Evolutionary conservation across 1,140 invertebrate genomes (phyloP), one percentile per base, ranked within the genome.

Genomic region (Onthophagus taurus): DNA sequence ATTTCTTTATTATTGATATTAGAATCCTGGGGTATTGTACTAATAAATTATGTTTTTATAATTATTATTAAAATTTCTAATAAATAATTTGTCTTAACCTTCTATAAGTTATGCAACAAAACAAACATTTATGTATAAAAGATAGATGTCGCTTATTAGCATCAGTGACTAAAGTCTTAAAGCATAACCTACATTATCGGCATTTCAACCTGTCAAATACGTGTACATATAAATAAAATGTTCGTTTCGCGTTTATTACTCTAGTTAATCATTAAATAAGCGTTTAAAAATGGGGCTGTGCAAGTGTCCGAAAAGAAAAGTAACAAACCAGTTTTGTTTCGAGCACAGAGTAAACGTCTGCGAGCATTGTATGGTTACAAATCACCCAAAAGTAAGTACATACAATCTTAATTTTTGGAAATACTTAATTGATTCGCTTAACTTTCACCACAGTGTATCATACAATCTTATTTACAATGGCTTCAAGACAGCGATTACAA

Each of bases 281-380:
- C 42, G 11, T 11, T 7, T 5, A 26, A 69, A 53, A 49, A 97
- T 98, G 94, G 94, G 94, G 33, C 72, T 98, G 16, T 98, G 94
- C 69, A 97, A 97, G 66, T 98, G 95, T 70, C 91, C 93, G 9
- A 96, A 97, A 68, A 75, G 86, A 57, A 83, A 85, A 74, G 91
- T 97, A 18, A 97, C 94, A 34, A 97, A 93, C 70, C 83, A 96
- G 61, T 98, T 97, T 74, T 98, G 95, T 72, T 98, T 96, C 66
- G 91, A 97, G 69, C 95, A 98, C 65, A 71, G 91, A 58, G 93
- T 97, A 2, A 98, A 97, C 78, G 95, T 98, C 60, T 98, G 95
- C 68, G 94, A 98, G 73, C 79, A 91, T 72, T 98, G 95, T 72
- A 86, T 98, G 77, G 88, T 97, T 20, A 83, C 85, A 53, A 91